Evolutionary conservation across 1,140 invertebrate genomes (phyloP), one percentile per base, ranked within the genome.

Genomic region (Caenorhabditis remanei): DNA sequence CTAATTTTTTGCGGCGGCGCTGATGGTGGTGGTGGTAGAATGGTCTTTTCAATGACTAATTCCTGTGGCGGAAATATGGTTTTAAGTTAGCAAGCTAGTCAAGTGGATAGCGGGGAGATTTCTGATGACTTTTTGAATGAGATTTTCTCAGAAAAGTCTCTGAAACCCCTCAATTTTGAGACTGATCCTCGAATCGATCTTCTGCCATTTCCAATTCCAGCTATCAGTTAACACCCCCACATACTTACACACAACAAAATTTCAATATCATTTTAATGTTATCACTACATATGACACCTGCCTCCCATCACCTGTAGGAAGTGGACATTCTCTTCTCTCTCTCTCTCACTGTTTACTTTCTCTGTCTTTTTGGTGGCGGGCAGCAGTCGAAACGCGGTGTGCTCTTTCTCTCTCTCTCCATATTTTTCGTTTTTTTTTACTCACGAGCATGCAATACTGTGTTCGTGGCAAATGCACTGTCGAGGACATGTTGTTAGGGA

Each of bases 391-490:
- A 53, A 11, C 50, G 16, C 5, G 2, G 50, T 14, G 50, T 16
- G 16, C 50, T 24, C 7, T 50, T n/a, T 79, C n/a, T 79, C 4
- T 79, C 21, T 79, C 65, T 46, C 41, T 5, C 16, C 5, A 0
- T 19, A 11, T 32, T 40, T 9, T 16, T 75, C 8, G 5, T 2
- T 71, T 46, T 32, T 46, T 46, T n/a, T 48, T 7, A 79, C 71
- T 79, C 71, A 79, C 71, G 71, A 79, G 71, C 71, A 79, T 79
- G 71, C 71, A 13, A 79, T 79, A 79, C 71, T 79, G 71, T 79
- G 71, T 79, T 79, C 71, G 46, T 79, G 71, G 71, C 71, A 79
- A 79, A 79, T 79, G 46, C 71, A 79, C 46, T 79, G 71, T 50
- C 71, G 16, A 14, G 71, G 71, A 16, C 71, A 79, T 24, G 71